Percentiles rank a stretch among this genome's conserved stretches.
These are phyloP conservation scores for Amphiprion ocellaris DNA, from an alignment of 2,113 vertebrate species.

Conservation along the genomic window DNA sequence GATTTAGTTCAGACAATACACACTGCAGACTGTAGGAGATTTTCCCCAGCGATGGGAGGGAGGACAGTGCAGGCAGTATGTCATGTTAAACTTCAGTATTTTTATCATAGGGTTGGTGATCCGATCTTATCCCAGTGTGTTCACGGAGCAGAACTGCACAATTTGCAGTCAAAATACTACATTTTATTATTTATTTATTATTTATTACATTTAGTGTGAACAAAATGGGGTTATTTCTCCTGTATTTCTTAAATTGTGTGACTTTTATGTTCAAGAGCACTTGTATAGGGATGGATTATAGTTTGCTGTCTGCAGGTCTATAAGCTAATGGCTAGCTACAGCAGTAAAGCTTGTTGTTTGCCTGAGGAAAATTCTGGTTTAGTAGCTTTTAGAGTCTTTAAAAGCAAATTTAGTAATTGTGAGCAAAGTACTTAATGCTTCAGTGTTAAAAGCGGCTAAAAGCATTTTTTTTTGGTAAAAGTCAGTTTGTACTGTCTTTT, in stretches of 20 bases:
- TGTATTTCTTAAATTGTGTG: background rate
- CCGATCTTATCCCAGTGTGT: background rate
- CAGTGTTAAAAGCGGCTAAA: slow-evolving; percentile 26
- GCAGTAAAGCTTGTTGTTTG: slow-evolving; percentile 14
- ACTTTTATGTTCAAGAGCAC: background rate
- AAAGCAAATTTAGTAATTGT: slow-evolving; percentile 36
- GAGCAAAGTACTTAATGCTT: slow-evolving; percentile 24
- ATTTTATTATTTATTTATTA: too few species aligned
- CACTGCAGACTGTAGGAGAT: slow-evolving; percentile 8
- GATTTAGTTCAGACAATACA: slow-evolving; percentile 7
- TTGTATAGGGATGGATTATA: background rate
- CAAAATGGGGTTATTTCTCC: background rate
- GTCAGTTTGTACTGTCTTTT: slow-evolving; percentile 20
- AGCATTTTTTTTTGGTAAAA: slow-evolving; percentile 12
- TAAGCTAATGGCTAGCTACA: background rate
- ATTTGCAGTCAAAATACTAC: background rate
- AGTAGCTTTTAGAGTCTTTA: slow-evolving; percentile 14
- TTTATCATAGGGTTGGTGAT: background rate
- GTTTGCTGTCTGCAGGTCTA: background rate
- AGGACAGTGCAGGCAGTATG: slow-evolving; percentile 6
- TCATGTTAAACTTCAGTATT: background rate
- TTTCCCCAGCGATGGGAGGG: background rate
- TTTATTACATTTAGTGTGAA: background rate
- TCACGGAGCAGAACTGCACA: background rate
- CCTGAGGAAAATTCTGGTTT: slow-evolving; percentile 10